Evolutionary conservation across 2,113 vertebrate genomes (phyloP).

Genomic region (Xenopus tropicalis): UCB_Xtro_10.0 CM004447.2:68895501-68896000

Average conservation of each 20-base stretch:
- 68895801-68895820: no score
- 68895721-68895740: conserved; percentile 31
- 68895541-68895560: conserved; percentile 16
- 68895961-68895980: no score
- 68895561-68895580: conserved; percentile 14
- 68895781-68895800: neutral
- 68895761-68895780: conserved; percentile 23
- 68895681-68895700: conserved; percentile 27
- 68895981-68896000: no score
- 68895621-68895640: conserved; percentile 27
- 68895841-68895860: no score
- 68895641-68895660: conserved; percentile 31
- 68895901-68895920: no score
- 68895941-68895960: no score
- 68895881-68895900: no score
- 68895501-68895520: no score
- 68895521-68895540: conserved; percentile 1
- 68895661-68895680: conserved; percentile 33
- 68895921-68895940: no score
- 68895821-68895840: no score
- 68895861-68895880: no score
- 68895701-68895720: conserved; percentile 31
- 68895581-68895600: neutral
- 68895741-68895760: conserved; percentile 4
- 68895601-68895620: conserved; percentile 31